Evolutionary conservation across 1,140 invertebrate species (phyloP).

Genomic region (Sesamia nonagrioides): DNA sequence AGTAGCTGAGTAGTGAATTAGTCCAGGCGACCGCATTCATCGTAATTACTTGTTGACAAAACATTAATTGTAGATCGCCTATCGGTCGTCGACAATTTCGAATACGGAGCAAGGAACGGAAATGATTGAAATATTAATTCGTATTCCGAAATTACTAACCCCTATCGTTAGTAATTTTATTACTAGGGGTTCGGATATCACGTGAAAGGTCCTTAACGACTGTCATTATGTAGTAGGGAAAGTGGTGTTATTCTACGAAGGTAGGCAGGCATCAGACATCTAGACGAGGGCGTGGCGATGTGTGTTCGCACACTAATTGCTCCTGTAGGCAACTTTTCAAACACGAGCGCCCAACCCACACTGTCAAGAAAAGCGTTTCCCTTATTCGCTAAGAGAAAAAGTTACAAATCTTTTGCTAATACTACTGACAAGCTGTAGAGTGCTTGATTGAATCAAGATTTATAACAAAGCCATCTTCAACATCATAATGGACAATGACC

Average conservation of each 20-base stretch:
- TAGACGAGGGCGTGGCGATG: constrained; percentile 52
- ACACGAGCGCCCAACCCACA: constrained; percentile 16
- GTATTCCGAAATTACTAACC: constrained; percentile 4
- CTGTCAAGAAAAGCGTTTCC: constrained; percentile 44
- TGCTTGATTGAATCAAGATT: constrained; percentile 14
- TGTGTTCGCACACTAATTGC: constrained; percentile 54
- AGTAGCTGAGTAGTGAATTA: constrained; percentile 49
- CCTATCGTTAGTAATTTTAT: too few species aligned
- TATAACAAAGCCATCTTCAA: constrained; percentile 12
- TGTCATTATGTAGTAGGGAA: constrained; percentile 40
- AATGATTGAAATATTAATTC: constrained; percentile 53
- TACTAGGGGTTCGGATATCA: background rate
- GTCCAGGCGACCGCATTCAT: constrained; percentile 49
- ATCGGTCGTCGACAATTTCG: constrained; percentile 59
- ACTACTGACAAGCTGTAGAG: background rate
- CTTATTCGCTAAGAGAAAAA: constrained; percentile 25
- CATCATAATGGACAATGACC: constrained; percentile 27
- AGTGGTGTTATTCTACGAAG: constrained; percentile 33
- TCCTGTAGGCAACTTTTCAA: constrained; percentile 52
- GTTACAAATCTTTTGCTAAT: constrained; percentile 17
- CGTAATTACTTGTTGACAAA: constrained; percentile 68
- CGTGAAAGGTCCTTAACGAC: constrained; percentile 8
- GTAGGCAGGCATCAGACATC: constrained; percentile 6
- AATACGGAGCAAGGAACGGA: constrained; percentile 36
- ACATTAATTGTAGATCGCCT: constrained; percentile 65